These are phyloP conservation scores for Pseudotriccus pelzelni DNA, from an alignment of 2,797 vertebrate genomes.

Conservation along the genomic window DNA sequence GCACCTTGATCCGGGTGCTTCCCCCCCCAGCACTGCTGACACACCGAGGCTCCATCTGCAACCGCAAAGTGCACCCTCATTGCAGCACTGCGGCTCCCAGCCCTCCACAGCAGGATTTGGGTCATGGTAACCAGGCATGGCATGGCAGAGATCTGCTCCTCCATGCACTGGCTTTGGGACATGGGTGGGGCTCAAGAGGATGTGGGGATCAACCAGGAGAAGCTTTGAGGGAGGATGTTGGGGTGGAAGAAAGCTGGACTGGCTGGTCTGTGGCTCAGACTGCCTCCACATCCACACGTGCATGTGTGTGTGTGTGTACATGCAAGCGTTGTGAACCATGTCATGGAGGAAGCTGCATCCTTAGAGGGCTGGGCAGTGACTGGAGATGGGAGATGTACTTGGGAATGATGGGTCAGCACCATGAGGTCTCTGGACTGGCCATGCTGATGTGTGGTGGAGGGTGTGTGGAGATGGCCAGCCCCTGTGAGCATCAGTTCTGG, in stretches of 20 bases:
- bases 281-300: background rate
- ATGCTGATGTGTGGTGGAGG: rapidly evolving
- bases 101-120: background rate
- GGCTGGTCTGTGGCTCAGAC: rapidly evolving
- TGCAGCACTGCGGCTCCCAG: constrained; percentile 34
- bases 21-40: background rate
- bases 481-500: background rate
- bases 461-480: background rate
- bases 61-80: background rate
- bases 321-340: background rate
- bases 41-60: background rate
- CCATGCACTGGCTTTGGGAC: background rate
- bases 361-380: background rate
- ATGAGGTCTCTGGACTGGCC: background rate
- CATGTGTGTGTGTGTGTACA: no score
- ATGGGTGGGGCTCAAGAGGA: background rate
- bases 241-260: background rate
- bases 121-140: background rate
- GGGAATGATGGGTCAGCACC: background rate
- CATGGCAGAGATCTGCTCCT: background rate
- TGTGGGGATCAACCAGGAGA: background rate
- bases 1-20: background rate
- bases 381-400: background rate
- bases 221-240: background rate
- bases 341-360: background rate